Evolutionary conservation across 1,140 invertebrate genomes (phyloP).

Genomic region (Ganaspis sp.): DNA sequence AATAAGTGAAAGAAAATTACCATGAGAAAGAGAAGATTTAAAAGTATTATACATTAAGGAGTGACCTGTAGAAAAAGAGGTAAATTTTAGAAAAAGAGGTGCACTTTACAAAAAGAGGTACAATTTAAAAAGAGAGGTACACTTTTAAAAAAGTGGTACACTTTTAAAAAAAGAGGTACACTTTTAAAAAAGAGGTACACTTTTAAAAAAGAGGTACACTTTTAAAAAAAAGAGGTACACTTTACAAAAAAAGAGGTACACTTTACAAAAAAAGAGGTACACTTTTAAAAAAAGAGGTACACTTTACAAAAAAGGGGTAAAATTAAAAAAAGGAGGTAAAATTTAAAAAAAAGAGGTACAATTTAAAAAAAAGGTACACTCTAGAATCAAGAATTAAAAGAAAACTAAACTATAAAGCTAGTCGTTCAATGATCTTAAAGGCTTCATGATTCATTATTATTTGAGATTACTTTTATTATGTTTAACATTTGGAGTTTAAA

Average conservation of each 20-base stretch:
- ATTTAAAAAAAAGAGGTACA: too few relatives aligned
- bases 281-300: conserved; percentile 32
- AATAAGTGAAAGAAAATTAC: conserved; percentile 41
- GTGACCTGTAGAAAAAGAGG: conserved; percentile 34
- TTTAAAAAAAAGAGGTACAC: too few relatives aligned
- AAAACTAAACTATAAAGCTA: neutral
- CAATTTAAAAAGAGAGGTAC: too few relatives aligned
- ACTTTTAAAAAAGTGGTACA: too few relatives aligned
- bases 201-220: too few relatives aligned
- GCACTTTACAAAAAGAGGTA: conserved; percentile 33
- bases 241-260: neutral
- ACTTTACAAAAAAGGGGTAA: conserved; percentile 6
- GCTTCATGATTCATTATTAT: neutral
- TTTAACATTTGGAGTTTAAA: neutral
- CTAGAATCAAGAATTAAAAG: neutral
- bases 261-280: too few relatives aligned
- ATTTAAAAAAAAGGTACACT: neutral
- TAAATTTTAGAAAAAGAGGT: neutral
- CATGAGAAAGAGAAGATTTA: conserved; percentile 35
- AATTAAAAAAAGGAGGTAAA: conserved; percentile 23
- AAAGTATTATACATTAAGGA: conserved; percentile 45
- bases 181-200: too few relatives aligned
- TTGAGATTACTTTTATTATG: neutral
- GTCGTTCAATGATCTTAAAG: neutral
- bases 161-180: conserved; percentile 25